phyloP scores from a whole-genome alignment of 2,113 vertebrate species.

The Colinus virginianus region DNA sequence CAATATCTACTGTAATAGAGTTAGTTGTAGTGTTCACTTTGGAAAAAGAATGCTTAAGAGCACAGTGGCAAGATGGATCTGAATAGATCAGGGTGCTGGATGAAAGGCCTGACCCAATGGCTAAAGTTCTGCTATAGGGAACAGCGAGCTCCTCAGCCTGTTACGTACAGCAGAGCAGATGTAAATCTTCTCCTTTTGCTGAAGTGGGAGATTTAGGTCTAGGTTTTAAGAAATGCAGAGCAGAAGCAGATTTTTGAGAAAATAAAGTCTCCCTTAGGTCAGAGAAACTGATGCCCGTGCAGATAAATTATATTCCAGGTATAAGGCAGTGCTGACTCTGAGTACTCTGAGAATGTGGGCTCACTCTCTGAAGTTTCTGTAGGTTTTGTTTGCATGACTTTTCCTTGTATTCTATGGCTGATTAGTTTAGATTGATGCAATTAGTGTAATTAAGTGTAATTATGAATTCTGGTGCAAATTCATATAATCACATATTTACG shows the following conservation, averaged over 20 bases:
- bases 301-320: not conserved
- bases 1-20: constrained; percentile 16
- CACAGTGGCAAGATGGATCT: not conserved
- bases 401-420: constrained; percentile 61
- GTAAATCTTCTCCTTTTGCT: not conserved
- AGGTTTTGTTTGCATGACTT: constrained; percentile 55
- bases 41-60: not conserved
- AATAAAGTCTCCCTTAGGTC: not conserved
- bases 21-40: not conserved
- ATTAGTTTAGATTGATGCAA: constrained; percentile 73
- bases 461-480: constrained; percentile 75
- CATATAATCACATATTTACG: constrained; percentile 75
- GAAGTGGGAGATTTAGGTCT: not conserved
- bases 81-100: not conserved
- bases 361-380: constrained; percentile 19
- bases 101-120: not conserved
- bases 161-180: not conserved
- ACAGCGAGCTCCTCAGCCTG: not conserved
- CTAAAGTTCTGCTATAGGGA: not conserved
- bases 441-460: constrained; percentile 78
- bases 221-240: not conserved
- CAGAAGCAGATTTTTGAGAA: not conserved
- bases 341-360: not conserved
- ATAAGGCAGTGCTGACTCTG: not conserved
- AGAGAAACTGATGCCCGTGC: not conserved